Conservation (phyloP, 2,888 invertebrate species). For the Leucania comma region DNA sequence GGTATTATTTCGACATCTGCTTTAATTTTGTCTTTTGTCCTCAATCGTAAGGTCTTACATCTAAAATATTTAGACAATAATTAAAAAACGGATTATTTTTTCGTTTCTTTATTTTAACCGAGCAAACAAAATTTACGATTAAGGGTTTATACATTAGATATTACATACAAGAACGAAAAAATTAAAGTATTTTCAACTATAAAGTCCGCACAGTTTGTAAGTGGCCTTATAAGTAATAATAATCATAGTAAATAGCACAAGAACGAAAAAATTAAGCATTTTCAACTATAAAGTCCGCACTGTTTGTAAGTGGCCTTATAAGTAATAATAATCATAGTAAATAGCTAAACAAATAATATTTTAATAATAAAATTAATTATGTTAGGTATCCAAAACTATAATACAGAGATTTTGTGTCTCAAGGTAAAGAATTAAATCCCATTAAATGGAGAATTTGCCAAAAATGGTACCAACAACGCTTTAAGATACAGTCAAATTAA, state of each 20-base stretch:
- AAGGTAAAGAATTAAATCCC: background rate
- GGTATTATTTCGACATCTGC: background rate
- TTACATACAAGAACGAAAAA: background rate
- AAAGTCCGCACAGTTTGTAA: too few species aligned
- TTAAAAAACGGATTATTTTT: background rate
- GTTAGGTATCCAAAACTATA: background rate
- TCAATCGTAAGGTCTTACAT: background rate
- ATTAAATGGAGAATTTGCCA: background rate
- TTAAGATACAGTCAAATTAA: background rate
- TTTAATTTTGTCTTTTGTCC: background rate
- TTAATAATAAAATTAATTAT: background rate
- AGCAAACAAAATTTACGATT: background rate
- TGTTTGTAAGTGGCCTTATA: too few species aligned
- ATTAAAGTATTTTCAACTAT: background rate
- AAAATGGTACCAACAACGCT: background rate
- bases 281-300: too few species aligned
- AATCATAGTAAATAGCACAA: background rate
- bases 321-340: too few species aligned
- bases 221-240: too few species aligned
- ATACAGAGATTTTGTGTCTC: background rate
- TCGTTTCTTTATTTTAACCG: constrained; percentile 9
- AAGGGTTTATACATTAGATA: background rate
- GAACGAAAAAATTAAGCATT: background rate
- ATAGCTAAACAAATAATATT: background rate
- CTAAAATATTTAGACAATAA: background rate